phyloP scores from a whole-genome alignment of 2,113 vertebrate genomes.

The Porphyrio hochstetteri region DNA sequence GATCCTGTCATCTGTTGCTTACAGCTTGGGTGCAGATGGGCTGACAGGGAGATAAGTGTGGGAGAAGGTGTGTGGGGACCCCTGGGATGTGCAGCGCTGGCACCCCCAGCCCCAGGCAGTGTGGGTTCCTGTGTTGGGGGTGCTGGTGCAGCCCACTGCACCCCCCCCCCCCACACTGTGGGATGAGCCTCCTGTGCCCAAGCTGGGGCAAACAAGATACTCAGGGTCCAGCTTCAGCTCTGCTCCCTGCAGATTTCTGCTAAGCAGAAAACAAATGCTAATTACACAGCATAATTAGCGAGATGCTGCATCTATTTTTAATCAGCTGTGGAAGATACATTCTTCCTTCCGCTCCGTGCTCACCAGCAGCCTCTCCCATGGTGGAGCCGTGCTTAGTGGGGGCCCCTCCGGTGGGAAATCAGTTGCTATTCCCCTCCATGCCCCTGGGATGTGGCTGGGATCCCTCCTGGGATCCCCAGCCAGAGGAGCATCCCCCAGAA shows the following conservation, averaged over 20 bases:
- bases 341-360: background rate
- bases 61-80: background rate
- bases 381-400: accelerated
- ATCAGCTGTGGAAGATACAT: background rate
- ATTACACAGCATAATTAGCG: constrained; percentile 38
- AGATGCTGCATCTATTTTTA: constrained; percentile 37
- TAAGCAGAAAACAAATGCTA: constrained; percentile 34
- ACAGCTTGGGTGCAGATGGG: background rate
- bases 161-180: too few relatives aligned
- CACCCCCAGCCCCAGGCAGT: background rate
- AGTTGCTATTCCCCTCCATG: accelerated
- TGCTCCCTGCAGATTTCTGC: background rate
- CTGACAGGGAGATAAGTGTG: background rate
- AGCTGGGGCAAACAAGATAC: background rate
- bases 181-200: background rate
- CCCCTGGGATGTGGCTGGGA: background rate
- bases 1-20: constrained; percentile 37
- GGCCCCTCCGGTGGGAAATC: background rate
- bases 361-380: background rate
- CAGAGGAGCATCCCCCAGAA: background rate
- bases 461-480: background rate
- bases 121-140: background rate
- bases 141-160: accelerated
- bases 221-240: background rate
- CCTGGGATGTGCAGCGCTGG: accelerated